Base-by-base conservation (phyloP, 2,797 vertebrate genomes). In the Harpagifer antarcticus region DNA sequence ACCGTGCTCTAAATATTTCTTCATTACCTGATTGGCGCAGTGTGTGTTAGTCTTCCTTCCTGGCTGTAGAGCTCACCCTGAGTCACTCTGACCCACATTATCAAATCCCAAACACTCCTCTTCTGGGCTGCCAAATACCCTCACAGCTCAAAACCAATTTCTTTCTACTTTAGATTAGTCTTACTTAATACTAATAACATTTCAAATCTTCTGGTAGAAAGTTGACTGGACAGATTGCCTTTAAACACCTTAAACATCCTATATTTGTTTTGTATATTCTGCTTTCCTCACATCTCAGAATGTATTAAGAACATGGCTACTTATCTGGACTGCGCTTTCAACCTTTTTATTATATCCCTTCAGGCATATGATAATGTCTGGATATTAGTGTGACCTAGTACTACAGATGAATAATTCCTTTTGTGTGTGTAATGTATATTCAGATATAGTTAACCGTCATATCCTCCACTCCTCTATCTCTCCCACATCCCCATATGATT, bases 51-150 rank as follows among this genome's bases (percentile, higher is more conserved):
- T 64, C 45, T 59, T 37, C 20, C 19, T 15, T 62, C 55, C n/a
- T n/a, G n/a, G n/a, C n/a, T n/a, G n/a, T n/a, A n/a, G n/a, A n/a
- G n/a, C n/a, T n/a, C n/a, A 62, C 80, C 65, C 58, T 50, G 72
- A 65, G 84, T 81, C 68, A 76, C 74, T 81, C 57, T 91, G 89
- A 89, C 90, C 86, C 89, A 90, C 80, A 88, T 86, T 68, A 79
- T 79, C 65, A 78, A 80, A 85, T 75, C 68, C 76, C 84, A 37
- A 69, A 55, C 71, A 33, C 58, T 76, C 68, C 65, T 72, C 49
- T 48, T 31, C 66, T 70, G 48, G 15, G 20, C 45, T 10, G 40
- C 50, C 62, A 0, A n/a, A 16, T 2, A 63, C 52, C 74, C 77
- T 68, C 9, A 3, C 0, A 49, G 56, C 68, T 77, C 73, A 69